A percentile compares a stretch with the other conserved stretches of the same genome.
phyloP scores from a whole-genome alignment of 1,140 invertebrate species.

The Heliconius congener region DNA sequence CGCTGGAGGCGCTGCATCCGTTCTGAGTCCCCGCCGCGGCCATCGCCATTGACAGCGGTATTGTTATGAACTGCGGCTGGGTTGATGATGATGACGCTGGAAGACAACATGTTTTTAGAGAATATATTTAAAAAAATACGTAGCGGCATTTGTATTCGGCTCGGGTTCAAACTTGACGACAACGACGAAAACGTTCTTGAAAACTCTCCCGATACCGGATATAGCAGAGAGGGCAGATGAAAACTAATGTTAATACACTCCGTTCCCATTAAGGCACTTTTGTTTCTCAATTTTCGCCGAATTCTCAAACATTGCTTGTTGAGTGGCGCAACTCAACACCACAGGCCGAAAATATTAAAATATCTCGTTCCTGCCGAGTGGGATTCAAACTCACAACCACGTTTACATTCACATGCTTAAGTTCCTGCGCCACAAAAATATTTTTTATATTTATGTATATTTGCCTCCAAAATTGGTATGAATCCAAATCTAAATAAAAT shows the following conservation, averaged over 20 bases:
- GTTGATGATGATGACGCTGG: conserved; percentile 63
- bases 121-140: too few relatives aligned
- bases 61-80: conserved; percentile 83
- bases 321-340: too few relatives aligned
- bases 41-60: conserved; percentile 83
- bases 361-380: too few relatives aligned
- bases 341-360: too few relatives aligned
- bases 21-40: conserved; percentile 72
- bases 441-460: not conserved
- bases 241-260: not conserved
- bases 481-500: not conserved
- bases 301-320: too few relatives aligned
- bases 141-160: too few relatives aligned
- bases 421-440: too few relatives aligned
- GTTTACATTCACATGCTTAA: too few relatives aligned
- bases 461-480: not conserved
- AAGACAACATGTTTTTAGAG: not conserved
- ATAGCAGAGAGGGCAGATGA: not conserved
- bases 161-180: too few relatives aligned
- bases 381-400: too few relatives aligned
- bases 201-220: not conserved
- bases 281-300: too few relatives aligned
- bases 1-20: conserved; percentile 73
- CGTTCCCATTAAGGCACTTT: not conserved
- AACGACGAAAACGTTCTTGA: too few relatives aligned